Conservation (phyloP, 2,113 vertebrate species). For the Corvus moneduloides region DNA sequence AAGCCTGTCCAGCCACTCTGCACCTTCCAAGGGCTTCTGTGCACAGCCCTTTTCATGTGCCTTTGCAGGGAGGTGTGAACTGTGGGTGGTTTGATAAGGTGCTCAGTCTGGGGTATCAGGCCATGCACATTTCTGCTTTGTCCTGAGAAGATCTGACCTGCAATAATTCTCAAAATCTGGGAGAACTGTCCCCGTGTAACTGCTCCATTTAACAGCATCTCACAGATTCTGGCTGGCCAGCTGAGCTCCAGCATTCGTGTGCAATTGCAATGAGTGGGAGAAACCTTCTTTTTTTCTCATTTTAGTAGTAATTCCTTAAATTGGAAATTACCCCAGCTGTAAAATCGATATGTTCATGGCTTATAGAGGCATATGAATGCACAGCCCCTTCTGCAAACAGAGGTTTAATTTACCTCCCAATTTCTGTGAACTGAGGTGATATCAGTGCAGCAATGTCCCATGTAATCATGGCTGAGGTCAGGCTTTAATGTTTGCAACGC, state of each 20-base stretch:
- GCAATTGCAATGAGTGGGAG: not conserved
- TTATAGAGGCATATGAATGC: not conserved
- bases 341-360: not conserved
- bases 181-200: not conserved
- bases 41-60: not conserved
- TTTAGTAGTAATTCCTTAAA: not conserved
- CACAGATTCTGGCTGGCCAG: not conserved
- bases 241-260: not conserved
- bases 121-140: not conserved
- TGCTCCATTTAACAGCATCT: not conserved
- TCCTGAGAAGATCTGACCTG: not conserved
- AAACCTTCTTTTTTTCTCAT: not conserved
- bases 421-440: not conserved
- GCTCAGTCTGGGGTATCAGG: not conserved
- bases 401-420: not conserved
- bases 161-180: not conserved
- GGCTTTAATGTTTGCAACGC: not conserved
- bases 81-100: not conserved
- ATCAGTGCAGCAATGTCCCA: not conserved
- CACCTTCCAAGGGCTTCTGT: not conserved
- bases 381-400: not conserved
- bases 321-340: not conserved
- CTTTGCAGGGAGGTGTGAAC: not conserved
- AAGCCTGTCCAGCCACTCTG: not conserved
- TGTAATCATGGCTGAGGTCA: not conserved